These are phyloP conservation scores for Blastobasis lacticolella DNA, from an alignment of 2,888 invertebrate genomes.

Conservation along the genomic window DNA sequence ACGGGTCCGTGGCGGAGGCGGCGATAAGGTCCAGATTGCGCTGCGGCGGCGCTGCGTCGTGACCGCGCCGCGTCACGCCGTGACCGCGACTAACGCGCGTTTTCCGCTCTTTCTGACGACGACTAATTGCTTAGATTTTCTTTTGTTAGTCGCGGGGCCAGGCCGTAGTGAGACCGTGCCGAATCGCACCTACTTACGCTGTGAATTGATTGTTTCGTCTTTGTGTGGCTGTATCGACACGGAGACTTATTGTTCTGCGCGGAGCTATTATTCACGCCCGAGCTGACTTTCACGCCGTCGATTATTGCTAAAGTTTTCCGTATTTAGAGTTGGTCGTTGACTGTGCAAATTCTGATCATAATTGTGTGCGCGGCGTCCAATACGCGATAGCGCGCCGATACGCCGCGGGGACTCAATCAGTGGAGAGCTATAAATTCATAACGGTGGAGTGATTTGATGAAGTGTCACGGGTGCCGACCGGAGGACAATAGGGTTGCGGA, in stretches of 20 bases:
- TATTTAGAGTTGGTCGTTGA: conserved; percentile 38
- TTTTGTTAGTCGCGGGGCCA: conserved; percentile 72
- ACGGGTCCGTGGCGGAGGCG: conserved; percentile 1
- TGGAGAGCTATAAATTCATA: conserved; percentile 41
- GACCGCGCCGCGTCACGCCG: conserved; percentile 38
- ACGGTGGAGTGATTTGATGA: conserved; percentile 56
- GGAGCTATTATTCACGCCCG: conserved; percentile 62
- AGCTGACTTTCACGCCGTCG: conserved; percentile 62
- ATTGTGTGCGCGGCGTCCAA: conserved; percentile 8
- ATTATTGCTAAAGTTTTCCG: conserved; percentile 60
- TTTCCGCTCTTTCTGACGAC: conserved; percentile 74
- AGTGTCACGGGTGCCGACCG: conserved; percentile 51
- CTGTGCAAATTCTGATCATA: conserved; percentile 9
- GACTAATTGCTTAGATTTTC: conserved; percentile 75
- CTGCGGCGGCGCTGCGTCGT: conserved; percentile 28
- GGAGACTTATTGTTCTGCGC: conserved; percentile 65
- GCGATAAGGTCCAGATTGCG: conserved; percentile 24
- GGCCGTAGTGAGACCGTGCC: conserved; percentile 61
- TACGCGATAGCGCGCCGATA: neutral
- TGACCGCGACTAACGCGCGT: conserved; percentile 70
- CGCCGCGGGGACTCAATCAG: conserved; percentile 19
- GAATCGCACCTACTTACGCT: conserved; percentile 71
- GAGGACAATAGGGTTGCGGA: conserved; percentile 56
- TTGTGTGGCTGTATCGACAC: conserved; percentile 70
- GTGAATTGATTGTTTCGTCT: conserved; percentile 73